Conservation (phyloP, 1,140 invertebrate species). For the Drosophila bipectinata region DNA sequence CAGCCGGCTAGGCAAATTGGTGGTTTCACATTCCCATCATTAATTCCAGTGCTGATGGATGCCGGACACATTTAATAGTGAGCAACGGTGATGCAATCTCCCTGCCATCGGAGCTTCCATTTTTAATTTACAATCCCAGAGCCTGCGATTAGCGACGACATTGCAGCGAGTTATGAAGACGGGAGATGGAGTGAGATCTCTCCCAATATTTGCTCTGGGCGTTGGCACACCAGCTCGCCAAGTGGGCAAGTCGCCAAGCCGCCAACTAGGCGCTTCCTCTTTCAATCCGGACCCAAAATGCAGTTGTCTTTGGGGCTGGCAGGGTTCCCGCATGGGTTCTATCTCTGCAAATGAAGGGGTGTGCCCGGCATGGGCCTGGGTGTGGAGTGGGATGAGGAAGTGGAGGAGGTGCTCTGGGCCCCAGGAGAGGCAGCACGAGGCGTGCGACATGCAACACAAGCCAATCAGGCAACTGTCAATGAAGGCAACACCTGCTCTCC, state of each 20-base stretch:
- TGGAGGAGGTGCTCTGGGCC: conserved; percentile 16
- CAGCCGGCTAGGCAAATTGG: conserved; percentile 56
- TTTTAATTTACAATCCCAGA: conserved; percentile 56
- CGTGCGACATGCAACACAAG: conserved; percentile 71
- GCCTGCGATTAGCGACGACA: conserved; percentile 62
- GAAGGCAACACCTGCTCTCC: conserved; percentile 62
- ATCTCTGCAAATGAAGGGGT: conserved; percentile 45
- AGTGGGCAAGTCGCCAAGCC: conserved; percentile 19
- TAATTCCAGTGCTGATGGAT: conserved; percentile 26
- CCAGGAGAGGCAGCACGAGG: conserved; percentile 26
- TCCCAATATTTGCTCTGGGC: conserved; percentile 68
- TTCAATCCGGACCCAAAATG: conserved; percentile 38
- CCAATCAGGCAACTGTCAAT: conserved; percentile 74
- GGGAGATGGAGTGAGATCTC: not conserved
- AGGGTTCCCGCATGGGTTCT: conserved; percentile 15
- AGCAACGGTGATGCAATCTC: conserved; percentile 60
- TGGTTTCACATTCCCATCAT: conserved; percentile 45
- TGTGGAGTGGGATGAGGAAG: conserved; percentile 7
- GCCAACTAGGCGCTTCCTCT: conserved; percentile 36
- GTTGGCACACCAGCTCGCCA: conserved; percentile 44
- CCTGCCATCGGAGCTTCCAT: conserved; percentile 26
- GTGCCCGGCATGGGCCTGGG: conserved; percentile 40
- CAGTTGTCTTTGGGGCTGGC: conserved; percentile 62
- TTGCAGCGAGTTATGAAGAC: conserved; percentile 54
- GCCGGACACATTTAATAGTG: conserved; percentile 61